Conservation (phyloP, 2,113 vertebrate genomes). For the Syngnathus typhle region DNA sequence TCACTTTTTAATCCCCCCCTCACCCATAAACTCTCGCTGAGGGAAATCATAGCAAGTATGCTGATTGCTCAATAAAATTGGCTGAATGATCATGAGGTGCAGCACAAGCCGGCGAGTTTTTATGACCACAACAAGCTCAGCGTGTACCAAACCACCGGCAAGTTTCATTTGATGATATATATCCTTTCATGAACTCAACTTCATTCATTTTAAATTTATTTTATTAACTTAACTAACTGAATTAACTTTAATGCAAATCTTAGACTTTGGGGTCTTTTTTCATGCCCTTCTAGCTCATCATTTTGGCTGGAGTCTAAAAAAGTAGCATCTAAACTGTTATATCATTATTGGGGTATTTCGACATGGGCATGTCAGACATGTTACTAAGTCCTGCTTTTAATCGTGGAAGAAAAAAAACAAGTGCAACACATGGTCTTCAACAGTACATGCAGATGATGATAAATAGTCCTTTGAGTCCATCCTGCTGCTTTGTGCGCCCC, state of each 20-base stretch:
- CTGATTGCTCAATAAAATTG: conserved; percentile 6
- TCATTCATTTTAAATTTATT: not conserved
- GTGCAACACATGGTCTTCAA: not conserved
- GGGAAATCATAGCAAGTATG: not conserved
- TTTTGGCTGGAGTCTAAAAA: not conserved
- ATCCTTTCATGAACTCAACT: not conserved
- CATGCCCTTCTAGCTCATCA: not conserved
- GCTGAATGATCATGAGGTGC: not conserved
- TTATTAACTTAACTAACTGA: no score
- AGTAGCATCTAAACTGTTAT: not conserved
- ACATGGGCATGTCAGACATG: not conserved
- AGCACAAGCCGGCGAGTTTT: not conserved
- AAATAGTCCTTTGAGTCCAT: not conserved
- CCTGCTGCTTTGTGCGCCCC: not conserved
- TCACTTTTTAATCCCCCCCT: not conserved
- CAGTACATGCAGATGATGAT: not conserved
- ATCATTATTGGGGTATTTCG: not conserved
- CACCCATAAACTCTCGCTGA: not conserved
- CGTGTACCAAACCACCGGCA: not conserved
- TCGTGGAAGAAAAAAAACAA: not conserved
- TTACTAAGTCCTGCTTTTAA: not conserved
- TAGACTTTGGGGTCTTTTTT: not conserved
- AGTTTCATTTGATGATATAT: not conserved
- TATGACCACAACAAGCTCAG: not conserved
- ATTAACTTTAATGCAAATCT: no score